A percentile compares a stretch with the other conserved stretches of the same genome.
These are phyloP conservation scores for Pteronotus mesoamericanus DNA, from an alignment of 2,797 vertebrate genomes.

Conservation along the genomic window DNA sequence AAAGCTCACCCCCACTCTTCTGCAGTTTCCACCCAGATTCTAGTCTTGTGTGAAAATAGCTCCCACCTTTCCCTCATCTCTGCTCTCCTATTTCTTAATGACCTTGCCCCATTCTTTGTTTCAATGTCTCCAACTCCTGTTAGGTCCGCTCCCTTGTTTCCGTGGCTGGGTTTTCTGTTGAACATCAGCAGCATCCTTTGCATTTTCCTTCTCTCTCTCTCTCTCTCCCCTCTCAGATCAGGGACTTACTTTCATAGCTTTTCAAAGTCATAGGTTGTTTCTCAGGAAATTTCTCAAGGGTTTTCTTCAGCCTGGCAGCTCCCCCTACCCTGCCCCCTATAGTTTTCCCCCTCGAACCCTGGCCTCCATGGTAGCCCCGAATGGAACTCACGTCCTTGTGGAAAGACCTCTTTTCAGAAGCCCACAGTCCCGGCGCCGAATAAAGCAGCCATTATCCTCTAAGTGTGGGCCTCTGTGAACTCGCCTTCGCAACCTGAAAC, in stretches of 20 bases:
- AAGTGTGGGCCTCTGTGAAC: background rate
- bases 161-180: background rate
- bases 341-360: background rate
- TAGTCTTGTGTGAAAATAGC: background rate
- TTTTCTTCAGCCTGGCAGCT: background rate
- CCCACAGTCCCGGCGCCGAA: background rate
- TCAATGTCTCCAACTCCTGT: background rate
- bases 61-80: background rate
- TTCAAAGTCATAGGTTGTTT: background rate
- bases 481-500: constrained; percentile 48
- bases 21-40: background rate
- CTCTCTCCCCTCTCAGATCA: background rate
- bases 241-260: background rate
- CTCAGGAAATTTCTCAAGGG: background rate
- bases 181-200: background rate
- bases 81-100: background rate
- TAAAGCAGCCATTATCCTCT: constrained; percentile 57
- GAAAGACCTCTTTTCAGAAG: constrained; percentile 61
- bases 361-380: background rate
- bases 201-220: background rate
- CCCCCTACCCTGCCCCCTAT: background rate
- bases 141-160: background rate
- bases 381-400: background rate
- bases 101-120: background rate
- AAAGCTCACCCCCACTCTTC: background rate